Conservation (phyloP, 1,140 invertebrate species). For the Ladona fulva region DNA sequence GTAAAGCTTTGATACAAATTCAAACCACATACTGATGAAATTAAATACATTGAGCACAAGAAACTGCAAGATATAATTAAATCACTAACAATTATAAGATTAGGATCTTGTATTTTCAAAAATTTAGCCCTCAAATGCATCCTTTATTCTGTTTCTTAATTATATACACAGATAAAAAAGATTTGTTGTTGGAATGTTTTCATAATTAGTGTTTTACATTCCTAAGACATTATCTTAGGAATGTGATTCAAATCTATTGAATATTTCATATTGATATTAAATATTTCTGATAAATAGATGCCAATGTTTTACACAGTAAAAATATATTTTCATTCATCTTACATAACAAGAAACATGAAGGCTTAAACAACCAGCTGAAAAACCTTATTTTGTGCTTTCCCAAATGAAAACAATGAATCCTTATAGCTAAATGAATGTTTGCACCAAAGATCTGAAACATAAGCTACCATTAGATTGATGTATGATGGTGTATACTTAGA, state of each 20-base stretch:
- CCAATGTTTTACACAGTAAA: not conserved
- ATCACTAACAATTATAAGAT: not conserved
- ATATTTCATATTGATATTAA: not conserved
- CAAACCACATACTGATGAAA: not conserved
- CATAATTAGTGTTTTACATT: not conserved
- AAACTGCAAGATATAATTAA: not conserved
- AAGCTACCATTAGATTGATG: not conserved
- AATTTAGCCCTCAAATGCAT: not conserved
- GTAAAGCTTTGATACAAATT: not conserved
- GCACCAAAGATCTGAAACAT: not conserved
- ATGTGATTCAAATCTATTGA: not conserved
- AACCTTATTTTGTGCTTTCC: not conserved
- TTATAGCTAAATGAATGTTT: not conserved
- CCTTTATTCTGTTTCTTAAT: not conserved
- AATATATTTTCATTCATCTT: not conserved
- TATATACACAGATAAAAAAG: not conserved
- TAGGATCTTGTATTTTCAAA: not conserved
- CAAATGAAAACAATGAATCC: not conserved
- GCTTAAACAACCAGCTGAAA: not conserved
- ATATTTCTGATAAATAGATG: not conserved
- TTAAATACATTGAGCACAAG: not conserved
- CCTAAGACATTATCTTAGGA: not conserved
- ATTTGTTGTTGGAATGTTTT: not conserved
- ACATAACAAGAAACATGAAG: not conserved
- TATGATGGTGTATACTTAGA: not conserved